These are phyloP conservation scores for Leptopilina boulardi DNA, from an alignment of 1,140 invertebrate species.

Conservation along the genomic window DNA sequence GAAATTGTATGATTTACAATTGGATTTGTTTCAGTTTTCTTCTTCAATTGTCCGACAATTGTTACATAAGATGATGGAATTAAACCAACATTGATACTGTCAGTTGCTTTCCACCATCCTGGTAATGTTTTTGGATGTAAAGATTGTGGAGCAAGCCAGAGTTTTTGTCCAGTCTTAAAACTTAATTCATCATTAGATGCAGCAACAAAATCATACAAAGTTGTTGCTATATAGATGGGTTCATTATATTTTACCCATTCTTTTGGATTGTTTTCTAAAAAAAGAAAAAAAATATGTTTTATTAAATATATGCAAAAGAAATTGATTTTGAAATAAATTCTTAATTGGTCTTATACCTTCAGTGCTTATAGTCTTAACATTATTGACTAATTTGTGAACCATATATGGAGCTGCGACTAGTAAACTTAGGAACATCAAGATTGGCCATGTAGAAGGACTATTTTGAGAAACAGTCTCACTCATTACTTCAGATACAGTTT, in stretches of 20 bases:
- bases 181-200: slow-evolving; percentile 85
- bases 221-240: slow-evolving; percentile 83
- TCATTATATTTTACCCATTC: slow-evolving; percentile 79
- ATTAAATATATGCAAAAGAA: not conserved
- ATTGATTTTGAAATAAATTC: not conserved
- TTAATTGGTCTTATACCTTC: slow-evolving; percentile 70
- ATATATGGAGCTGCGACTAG: slow-evolving; percentile 94
- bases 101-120: slow-evolving; percentile 86
- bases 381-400: slow-evolving; percentile 88
- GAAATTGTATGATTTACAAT: not conserved
- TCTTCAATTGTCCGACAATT: slow-evolving; percentile 66
- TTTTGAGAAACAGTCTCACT: slow-evolving; percentile 64
- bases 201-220: slow-evolving; percentile 86
- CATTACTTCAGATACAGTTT: slow-evolving; percentile 66
- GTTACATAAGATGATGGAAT: slow-evolving; percentile 89
- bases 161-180: slow-evolving; percentile 84
- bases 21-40: slow-evolving; percentile 56
- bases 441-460: slow-evolving; percentile 80
- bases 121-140: slow-evolving; percentile 84
- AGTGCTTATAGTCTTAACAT: slow-evolving; percentile 63
- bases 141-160: slow-evolving; percentile 89
- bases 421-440: slow-evolving; percentile 89
- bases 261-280: slow-evolving; percentile 64
- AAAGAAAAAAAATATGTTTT: slow-evolving; percentile 33
- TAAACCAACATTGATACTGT: slow-evolving; percentile 83